Percentiles rank a stretch among this genome's conserved stretches.
These are phyloP conservation scores for Tursiops truncatus DNA, from an alignment of 2,113 vertebrate species.

Conservation along the genomic window DNA sequence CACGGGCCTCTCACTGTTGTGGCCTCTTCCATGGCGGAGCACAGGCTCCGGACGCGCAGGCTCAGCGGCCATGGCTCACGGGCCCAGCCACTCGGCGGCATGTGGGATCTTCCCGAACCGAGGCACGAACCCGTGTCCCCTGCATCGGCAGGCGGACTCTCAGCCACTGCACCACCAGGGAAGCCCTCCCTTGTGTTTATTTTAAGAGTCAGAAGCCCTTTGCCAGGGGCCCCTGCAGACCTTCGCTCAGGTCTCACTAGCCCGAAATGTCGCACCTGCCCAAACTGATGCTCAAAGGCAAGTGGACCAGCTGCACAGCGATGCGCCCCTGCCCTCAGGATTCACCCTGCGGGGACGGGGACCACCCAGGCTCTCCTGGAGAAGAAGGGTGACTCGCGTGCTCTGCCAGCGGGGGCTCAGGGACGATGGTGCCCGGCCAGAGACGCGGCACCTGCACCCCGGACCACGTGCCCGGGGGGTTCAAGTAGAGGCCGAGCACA, in stretches of 20 bases:
- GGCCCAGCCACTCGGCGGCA: no score
- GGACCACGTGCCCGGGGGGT: background rate
- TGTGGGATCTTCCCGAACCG: no score
- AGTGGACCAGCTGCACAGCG: fast-evolving
- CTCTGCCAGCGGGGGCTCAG: background rate
- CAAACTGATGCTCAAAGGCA: background rate
- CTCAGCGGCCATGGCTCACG: no score
- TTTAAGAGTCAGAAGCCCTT: background rate
- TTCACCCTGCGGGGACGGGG: fast-evolving
- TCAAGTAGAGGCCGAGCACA: background rate
- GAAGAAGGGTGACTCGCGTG: background rate
- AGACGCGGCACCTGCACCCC: fast-evolving
- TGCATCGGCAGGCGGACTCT: no score
- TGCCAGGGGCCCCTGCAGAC: background rate
- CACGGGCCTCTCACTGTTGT: no score
- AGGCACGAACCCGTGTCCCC: no score
- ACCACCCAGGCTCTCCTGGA: background rate
- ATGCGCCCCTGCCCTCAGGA: fast-evolving
- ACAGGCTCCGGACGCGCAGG: no score
- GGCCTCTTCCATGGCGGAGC: no score
- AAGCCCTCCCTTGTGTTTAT: background rate
- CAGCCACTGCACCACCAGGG: no score
- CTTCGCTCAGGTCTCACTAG: background rate
- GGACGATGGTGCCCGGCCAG: fast-evolving
- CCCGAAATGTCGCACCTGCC: background rate